Percentiles rank a stretch among this genome's conserved stretches.
These are phyloP conservation scores for Morpho helenor DNA, from an alignment of 2,888 invertebrate genomes.

Conservation along the genomic window DNA sequence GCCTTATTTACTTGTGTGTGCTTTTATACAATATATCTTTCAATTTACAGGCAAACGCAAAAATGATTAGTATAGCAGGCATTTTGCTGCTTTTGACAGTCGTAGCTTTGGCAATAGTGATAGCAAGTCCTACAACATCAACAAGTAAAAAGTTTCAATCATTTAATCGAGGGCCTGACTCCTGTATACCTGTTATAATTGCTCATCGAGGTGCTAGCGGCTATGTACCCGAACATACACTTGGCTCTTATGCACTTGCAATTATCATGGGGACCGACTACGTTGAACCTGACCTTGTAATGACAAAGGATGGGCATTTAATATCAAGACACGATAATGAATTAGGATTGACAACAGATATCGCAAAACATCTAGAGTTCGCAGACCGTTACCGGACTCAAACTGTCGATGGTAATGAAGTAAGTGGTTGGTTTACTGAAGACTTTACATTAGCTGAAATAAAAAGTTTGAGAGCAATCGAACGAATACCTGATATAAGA, in stretches of 20 bases:
- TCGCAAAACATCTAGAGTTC: constrained; percentile 53
- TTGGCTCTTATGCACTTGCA: constrained; percentile 65
- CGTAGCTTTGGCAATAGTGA: constrained; percentile 16
- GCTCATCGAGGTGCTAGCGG: constrained; percentile 69
- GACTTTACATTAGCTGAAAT: constrained; percentile 67
- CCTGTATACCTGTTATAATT: constrained; percentile 55
- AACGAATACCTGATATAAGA: constrained; percentile 56
- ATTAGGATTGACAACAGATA: constrained; percentile 56
- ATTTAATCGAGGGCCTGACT: constrained; percentile 37
- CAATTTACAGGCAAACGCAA: constrained; percentile 22
- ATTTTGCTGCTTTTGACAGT: constrained; percentile 18
- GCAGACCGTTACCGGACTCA: constrained; percentile 53
- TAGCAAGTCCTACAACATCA: constrained; percentile 23
- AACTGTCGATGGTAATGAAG: constrained; percentile 45
- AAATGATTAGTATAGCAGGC: constrained; percentile 17
- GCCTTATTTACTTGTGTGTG: too few species aligned
- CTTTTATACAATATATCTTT: not conserved
- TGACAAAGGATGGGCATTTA: constrained; percentile 60
- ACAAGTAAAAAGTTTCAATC: constrained; percentile 7
- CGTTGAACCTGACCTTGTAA: constrained; percentile 66
- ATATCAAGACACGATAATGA: constrained; percentile 68
- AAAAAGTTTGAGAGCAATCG: constrained; percentile 57
- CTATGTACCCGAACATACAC: constrained; percentile 66
- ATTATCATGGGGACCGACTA: constrained; percentile 68
- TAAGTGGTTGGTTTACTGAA: constrained; percentile 66